These are phyloP conservation scores for Galerucella pusilla DNA, from an alignment of 2,888 invertebrate genomes.

Conservation along the genomic window DNA sequence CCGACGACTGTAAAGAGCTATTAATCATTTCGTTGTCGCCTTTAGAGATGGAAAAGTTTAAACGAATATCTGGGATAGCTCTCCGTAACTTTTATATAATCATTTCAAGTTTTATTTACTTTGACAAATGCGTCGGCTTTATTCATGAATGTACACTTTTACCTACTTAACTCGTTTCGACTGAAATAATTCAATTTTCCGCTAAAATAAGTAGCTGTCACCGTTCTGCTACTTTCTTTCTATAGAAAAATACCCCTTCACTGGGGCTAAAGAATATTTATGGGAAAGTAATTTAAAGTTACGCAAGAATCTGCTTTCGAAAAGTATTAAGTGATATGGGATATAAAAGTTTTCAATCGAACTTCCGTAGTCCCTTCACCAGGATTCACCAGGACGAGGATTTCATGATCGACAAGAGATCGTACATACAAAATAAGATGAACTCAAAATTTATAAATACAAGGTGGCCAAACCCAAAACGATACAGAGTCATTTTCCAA, in stretches of 20 bases:
- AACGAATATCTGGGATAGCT: constrained; percentile 57
- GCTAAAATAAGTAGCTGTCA: constrained; percentile 34
- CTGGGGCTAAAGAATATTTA: constrained; percentile 16
- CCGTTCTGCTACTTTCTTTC: constrained; percentile 23
- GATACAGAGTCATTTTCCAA: too few relatives aligned
- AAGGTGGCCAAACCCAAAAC: too few relatives aligned
- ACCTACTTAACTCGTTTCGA: constrained; percentile 37
- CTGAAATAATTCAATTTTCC: constrained; percentile 37
- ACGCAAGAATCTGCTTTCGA: constrained; percentile 19
- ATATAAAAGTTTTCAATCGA: constrained; percentile 8
- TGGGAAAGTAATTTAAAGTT: constrained; percentile 25
- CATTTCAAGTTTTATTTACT: constrained; percentile 42
- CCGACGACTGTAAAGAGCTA: constrained; percentile 52
- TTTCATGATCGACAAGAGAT: not conserved
- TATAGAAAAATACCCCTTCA: constrained; percentile 20
- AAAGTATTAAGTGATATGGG: constrained; percentile 19
- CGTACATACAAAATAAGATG: too few relatives aligned
- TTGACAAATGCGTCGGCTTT: constrained; percentile 37
- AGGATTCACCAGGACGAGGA: not conserved
- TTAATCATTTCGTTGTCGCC: constrained; percentile 57
- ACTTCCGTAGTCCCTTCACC: not conserved
- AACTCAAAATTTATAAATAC: too few relatives aligned
- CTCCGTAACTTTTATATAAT: constrained; percentile 49
- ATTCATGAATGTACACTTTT: constrained; percentile 37
- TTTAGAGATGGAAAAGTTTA: constrained; percentile 56